Conservation (phyloP, 2,888 invertebrate species). For the Muschampia plurimacula region DNA sequence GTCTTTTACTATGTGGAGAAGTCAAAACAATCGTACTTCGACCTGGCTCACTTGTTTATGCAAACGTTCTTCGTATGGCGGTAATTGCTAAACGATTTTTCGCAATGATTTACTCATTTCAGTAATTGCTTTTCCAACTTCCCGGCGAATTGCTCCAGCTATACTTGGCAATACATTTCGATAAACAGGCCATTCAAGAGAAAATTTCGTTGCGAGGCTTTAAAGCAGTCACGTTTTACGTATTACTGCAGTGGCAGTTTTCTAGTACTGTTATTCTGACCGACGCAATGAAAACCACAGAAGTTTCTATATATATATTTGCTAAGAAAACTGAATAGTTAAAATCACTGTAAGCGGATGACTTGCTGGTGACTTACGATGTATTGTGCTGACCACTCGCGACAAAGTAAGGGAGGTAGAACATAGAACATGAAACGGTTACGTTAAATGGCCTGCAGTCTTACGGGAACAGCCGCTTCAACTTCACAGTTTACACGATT, state of each 20-base stretch:
- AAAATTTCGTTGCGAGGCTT: conserved; percentile 24
- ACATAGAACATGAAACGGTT: conserved; percentile 9
- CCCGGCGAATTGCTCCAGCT: conserved; percentile 18
- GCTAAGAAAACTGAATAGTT: conserved; percentile 68
- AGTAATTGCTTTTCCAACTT: conserved; percentile 23
- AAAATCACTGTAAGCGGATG: conserved; percentile 70
- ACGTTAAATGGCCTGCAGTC: not conserved
- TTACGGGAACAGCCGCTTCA: not conserved
- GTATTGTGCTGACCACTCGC: conserved; percentile 63
- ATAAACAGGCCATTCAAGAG: conserved; percentile 15
- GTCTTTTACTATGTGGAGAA: not conserved
- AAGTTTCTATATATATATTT: conserved; percentile 53
- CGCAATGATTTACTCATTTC: conserved; percentile 21
- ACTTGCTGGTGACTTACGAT: conserved; percentile 66
- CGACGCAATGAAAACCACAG: conserved; percentile 43
- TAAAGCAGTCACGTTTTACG: conserved; percentile 31
- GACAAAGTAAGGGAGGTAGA: conserved; percentile 58
- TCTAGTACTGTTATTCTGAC: conserved; percentile 46
- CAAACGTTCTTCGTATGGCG: not conserved
- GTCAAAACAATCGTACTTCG: conserved; percentile 12
- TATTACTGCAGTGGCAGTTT: conserved; percentile 35
- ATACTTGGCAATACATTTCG: conserved; percentile 14
- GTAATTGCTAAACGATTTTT: conserved; percentile 11
- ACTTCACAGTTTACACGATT: too few relatives aligned
- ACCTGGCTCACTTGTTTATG: conserved; percentile 11